These are phyloP conservation scores for Potamilus streckersoni DNA, from an alignment of 1,140 invertebrate species.

Conservation along the genomic window DNA sequence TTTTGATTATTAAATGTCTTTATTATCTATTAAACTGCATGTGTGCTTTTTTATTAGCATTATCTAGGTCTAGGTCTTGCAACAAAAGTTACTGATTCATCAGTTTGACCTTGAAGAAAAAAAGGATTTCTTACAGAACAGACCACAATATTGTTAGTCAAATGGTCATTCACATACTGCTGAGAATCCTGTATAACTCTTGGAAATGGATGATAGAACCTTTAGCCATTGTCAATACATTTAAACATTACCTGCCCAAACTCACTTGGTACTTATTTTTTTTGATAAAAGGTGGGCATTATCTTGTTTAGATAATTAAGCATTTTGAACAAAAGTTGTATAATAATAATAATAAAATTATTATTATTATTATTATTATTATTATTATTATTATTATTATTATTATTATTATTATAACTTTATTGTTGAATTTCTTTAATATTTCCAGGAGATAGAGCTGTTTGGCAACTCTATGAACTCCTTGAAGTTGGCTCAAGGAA, in stretches of 20 bases:
- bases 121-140: neutral
- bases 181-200: neutral
- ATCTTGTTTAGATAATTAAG: neutral
- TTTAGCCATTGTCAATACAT: neutral
- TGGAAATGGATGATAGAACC: neutral
- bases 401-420: slow-evolving; percentile 12
- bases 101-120: neutral
- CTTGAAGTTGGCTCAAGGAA: slow-evolving; percentile 88
- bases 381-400: slow-evolving; percentile 25
- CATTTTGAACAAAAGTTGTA: neutral
- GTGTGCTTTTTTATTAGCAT: neutral
- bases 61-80: neutral
- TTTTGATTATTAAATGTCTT: no score
- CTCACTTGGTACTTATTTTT: neutral
- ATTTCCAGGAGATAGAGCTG: slow-evolving; percentile 82
- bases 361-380: slow-evolving; percentile 3
- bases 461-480: slow-evolving; percentile 90
- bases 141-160: neutral
- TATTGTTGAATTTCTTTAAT: slow-evolving; percentile 33
- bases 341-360: neutral
- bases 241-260: neutral
- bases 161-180: neutral
- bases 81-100: neutral
- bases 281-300: no score
- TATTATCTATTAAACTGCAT: no score